Conservation (phyloP, 2,888 invertebrate species). For the Harpalus rufipes region DNA sequence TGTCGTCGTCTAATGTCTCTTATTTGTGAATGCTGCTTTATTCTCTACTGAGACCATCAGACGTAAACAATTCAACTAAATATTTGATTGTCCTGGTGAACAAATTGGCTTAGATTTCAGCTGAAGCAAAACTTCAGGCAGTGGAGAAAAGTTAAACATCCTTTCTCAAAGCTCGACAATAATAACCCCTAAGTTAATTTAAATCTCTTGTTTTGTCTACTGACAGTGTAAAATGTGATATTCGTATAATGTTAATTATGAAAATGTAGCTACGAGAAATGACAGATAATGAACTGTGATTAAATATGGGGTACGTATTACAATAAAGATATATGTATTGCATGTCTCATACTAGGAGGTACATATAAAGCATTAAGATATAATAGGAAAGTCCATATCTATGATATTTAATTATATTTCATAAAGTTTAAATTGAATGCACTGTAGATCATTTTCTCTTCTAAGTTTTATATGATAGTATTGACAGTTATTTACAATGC, state of each 20-base stretch:
- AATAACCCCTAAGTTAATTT: conserved; percentile 16
- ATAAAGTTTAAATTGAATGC: too few relatives aligned
- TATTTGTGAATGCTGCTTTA: not conserved
- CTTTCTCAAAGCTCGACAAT: conserved; percentile 31
- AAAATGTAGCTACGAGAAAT: conserved; percentile 7
- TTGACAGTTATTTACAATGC: too few relatives aligned
- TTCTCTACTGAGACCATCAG: not conserved
- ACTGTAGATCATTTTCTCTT: too few relatives aligned
- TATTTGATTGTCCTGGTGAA: conserved; percentile 23
- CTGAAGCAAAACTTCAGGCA: not conserved
- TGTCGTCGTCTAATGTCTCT: too few relatives aligned
- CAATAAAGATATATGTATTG: too few relatives aligned
- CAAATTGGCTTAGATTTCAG: conserved; percentile 27
- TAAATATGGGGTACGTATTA: not conserved
- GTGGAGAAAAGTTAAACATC: conserved; percentile 32
- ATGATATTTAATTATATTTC: too few relatives aligned
- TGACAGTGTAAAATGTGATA: too few relatives aligned
- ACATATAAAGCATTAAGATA: too few relatives aligned
- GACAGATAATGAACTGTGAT: not conserved
- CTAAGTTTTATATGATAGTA: too few relatives aligned
- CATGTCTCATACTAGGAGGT: too few relatives aligned
- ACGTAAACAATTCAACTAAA: not conserved
- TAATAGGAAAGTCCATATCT: not conserved
- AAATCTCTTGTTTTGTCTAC: too few relatives aligned
- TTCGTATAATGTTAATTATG: not conserved